Evolutionary conservation across 2,888 invertebrate genomes (phyloP).

Genomic region (Hypselothyrea guttata): DNA sequence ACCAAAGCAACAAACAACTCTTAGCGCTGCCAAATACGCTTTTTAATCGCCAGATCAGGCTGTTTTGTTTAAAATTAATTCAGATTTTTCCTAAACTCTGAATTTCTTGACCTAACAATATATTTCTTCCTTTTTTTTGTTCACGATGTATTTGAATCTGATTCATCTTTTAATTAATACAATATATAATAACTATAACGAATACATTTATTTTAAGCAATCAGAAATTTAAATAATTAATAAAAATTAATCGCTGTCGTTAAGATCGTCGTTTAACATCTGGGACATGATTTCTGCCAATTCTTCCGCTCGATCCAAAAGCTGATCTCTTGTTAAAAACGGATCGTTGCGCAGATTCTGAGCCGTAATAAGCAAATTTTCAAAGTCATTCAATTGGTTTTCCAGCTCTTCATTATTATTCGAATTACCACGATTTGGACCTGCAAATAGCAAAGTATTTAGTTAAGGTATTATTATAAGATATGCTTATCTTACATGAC

Average conservation of each 20-base stretch:
- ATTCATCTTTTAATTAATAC: not conserved
- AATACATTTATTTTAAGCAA: constrained; percentile 2
- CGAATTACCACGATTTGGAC: constrained; percentile 18
- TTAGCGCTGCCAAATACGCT: too few species aligned
- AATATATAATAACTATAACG: not conserved
- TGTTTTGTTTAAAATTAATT: too few species aligned
- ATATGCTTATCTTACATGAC: constrained; percentile 37
- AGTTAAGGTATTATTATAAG: too few species aligned
- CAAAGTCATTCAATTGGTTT: constrained; percentile 60
- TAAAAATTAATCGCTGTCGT: constrained; percentile 54
- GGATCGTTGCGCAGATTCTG: constrained; percentile 57
- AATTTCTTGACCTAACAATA: too few species aligned
- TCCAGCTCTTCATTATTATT: constrained; percentile 51
- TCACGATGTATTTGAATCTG: too few species aligned
- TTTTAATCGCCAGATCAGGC: too few species aligned
- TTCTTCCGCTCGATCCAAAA: constrained; percentile 58
- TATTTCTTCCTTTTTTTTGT: too few species aligned
- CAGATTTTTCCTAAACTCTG: too few species aligned
- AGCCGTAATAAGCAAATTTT: constrained; percentile 58
- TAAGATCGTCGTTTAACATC: constrained; percentile 64
- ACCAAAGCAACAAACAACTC: too few species aligned
- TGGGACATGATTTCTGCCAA: constrained; percentile 55
- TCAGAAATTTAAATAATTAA: constrained; percentile 1
- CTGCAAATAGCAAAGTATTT: constrained; percentile 7
- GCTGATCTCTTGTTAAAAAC: constrained; percentile 54